Evolutionary conservation across 2,888 invertebrate genomes (phyloP), one percentile per base, ranked within the genome.

Genomic region (Cistogaster globosa): DNA sequence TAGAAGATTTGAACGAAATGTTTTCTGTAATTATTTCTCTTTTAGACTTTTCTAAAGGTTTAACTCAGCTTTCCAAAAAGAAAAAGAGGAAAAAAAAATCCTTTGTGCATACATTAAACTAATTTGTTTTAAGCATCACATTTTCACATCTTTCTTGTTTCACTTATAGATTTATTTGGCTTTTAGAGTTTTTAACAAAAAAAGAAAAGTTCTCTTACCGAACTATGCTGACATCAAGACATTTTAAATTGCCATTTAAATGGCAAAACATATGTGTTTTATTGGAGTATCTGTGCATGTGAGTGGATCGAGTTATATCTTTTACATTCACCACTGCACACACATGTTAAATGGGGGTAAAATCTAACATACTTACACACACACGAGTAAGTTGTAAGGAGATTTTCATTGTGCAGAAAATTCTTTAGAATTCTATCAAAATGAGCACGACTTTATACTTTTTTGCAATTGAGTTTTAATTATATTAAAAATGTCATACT

Each of bases 181-280:
- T 53, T 68, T 60, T 60, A 60, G 9, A 53, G 58, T 22, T 57
- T 32, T 20, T 48, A 71, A 36, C 48, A 65, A 65, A 53, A 65
- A 53, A 45, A 75, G 71, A 38, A 53, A 71, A 63, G 32, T 32
- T 51, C 16, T 38, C 22, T 62, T 71, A 58, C 62, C 6, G 36
- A 65, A 69, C 42, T 69, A 38, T 67, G 18, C 57, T 60, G 42
- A 58, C 42, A 78, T 86, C 55, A 80, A 83, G 69, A 78, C 82
- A 75, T 82, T 85, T 82, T 75, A 85, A 85, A 85, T 85, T 82
- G 82, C 69, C 71, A 82, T 85, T 85, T 85, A 82, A 85, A 85
- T 74, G 78, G 68, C 81, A 78, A 75, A 78, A 85, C 85, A 82
- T 82, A 74, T 78, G 85, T 65, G 62, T 78, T 84, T 74, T 80